Evolutionary conservation across 2,797 vertebrate species (phyloP), one percentile per base, ranked within the genome.

Genomic region (Sebastes vulpes): DNA sequence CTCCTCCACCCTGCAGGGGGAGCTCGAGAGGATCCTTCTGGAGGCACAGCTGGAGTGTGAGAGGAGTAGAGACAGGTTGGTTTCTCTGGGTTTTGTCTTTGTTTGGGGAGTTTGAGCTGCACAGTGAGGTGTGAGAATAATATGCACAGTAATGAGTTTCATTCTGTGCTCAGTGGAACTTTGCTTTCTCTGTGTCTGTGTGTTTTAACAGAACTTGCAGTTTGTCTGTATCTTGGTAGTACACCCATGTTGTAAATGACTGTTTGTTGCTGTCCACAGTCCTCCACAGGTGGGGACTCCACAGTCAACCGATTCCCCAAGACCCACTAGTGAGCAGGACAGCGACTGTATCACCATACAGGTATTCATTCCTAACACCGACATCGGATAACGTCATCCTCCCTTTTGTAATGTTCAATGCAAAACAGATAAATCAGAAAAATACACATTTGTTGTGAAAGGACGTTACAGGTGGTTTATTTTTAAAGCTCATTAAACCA

Each of bases 11-110:
- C 92, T 96, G 87, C 95, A 96, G 94, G 95, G 94, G 88, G 95
- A 96, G 91, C 92, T 96, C 64, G 95, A 96, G 94, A 93, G 92
- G 67, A 95, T 96, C 87, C 95, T 96, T 4, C 92, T 94, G 83
- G 96, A 95, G 80, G 95, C 94, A 3, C 95, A 96, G 92, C 86
- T 95, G 0, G 95, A 96, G 88, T 93, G 94, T 58, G 96, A 96
- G 83, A 95, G 94, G 88, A 95, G 78, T 76, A 89, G 81, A 90
- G 94, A 95, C 83, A 94, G 94, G 93, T 89, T n/a, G 48, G 48
- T 72, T 35, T 23, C 65, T 66, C 28, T 74, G 57, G 48, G 16
- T 35, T 53, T 52, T 66, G 38, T 76, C 38, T 42, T 16, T 70
- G 72, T 75, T 56, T 14, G 20, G 68, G 23, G 20, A 28, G 29